A percentile compares a stretch with the other conserved stretches of the same genome.
Evolutionary conservation across 1,140 invertebrate species (phyloP).

Genomic region (Amyelois transitella): DNA sequence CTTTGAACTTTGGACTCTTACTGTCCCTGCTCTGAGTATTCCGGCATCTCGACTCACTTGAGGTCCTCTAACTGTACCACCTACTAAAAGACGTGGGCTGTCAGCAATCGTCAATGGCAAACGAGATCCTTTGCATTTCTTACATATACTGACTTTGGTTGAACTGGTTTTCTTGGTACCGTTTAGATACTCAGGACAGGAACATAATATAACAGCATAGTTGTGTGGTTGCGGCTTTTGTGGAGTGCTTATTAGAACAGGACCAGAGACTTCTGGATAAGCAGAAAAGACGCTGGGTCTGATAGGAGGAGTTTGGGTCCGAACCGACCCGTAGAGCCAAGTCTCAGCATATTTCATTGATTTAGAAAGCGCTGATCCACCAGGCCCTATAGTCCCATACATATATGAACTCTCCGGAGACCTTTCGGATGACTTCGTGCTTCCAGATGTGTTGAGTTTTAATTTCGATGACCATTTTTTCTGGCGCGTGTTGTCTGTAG

Average conservation of each 20-base stretch:
- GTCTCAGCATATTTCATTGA: slow-evolving; percentile 89
- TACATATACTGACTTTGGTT: slow-evolving; percentile 83
- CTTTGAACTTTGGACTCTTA: slow-evolving; percentile 76
- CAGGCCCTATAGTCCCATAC: slow-evolving; percentile 67
- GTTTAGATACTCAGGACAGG: slow-evolving; percentile 83
- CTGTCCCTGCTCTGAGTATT: slow-evolving; percentile 76
- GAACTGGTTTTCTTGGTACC: slow-evolving; percentile 81
- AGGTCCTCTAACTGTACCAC: slow-evolving; percentile 75
- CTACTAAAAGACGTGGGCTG: slow-evolving; percentile 71
- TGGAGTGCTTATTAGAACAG: slow-evolving; percentile 70
- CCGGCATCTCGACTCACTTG: slow-evolving; percentile 54
- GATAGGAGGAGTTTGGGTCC: slow-evolving; percentile 76
- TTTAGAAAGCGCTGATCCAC: slow-evolving; percentile 79
- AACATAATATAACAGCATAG: slow-evolving; percentile 82
- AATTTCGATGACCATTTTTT: slow-evolving; percentile 71
- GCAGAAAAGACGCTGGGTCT: slow-evolving; percentile 69
- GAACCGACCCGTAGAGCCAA: slow-evolving; percentile 86
- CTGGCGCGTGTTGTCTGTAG: slow-evolving; percentile 48
- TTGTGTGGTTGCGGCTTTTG: slow-evolving; percentile 72
- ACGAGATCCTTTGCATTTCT: slow-evolving; percentile 86
- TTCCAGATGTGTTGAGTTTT: slow-evolving; percentile 62
- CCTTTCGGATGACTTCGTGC: slow-evolving; percentile 60
- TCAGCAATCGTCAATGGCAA: slow-evolving; percentile 76
- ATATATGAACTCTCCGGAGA: slow-evolving; percentile 64
- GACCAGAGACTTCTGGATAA: slow-evolving; percentile 74